A percentile compares a stretch with the other conserved stretches of the same genome.
These are phyloP conservation scores for Druceiella hillmani DNA, from an alignment of 2,888 invertebrate species.

Conservation along the genomic window DNA sequence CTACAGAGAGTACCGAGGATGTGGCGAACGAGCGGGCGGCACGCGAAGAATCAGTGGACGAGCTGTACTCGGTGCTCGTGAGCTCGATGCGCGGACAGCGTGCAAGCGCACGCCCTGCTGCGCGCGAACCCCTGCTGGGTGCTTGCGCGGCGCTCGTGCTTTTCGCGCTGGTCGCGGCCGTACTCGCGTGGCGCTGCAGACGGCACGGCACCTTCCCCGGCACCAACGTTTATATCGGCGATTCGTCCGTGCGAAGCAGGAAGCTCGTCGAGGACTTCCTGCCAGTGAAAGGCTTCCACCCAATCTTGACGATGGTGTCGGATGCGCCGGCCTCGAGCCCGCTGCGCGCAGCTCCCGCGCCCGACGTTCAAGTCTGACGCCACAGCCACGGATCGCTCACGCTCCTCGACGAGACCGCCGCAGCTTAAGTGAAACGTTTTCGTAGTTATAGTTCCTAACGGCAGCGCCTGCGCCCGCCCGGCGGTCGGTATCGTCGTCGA, in stretches of 20 bases:
- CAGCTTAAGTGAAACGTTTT: constrained; percentile 24
- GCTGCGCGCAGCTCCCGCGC: constrained; percentile 30
- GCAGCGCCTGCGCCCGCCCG: constrained; percentile 27
- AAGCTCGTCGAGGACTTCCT: constrained; percentile 57
- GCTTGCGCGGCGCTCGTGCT: constrained; percentile 53
- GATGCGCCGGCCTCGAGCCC: constrained; percentile 36
- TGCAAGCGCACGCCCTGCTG: constrained; percentile 45
- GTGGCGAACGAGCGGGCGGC: constrained; percentile 51
- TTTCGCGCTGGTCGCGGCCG: constrained; percentile 41
- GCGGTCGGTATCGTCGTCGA: no score
- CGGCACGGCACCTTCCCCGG: constrained; percentile 51
- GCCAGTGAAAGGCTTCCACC: constrained; percentile 52
- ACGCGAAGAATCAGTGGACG: constrained; percentile 38
- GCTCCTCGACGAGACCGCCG: constrained; percentile 48
- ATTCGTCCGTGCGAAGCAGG: constrained; percentile 54
- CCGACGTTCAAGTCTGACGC: constrained; percentile 62
- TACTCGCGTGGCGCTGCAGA: constrained; percentile 54
- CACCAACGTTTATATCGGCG: constrained; percentile 56
- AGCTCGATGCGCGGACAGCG: constrained; percentile 59
- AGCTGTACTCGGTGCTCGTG: constrained; percentile 56
- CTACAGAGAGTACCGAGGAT: constrained; percentile 59
- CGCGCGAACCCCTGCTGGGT: constrained; percentile 55
- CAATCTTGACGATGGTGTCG: constrained; percentile 50
- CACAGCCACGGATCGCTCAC: constrained; percentile 55
- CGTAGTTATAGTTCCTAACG: constrained; percentile 45